Percentiles rank a stretch among this genome's conserved stretches.
Conservation (phyloP, 2,113 vertebrate species). For the Crypturellus undulatus region DNA sequence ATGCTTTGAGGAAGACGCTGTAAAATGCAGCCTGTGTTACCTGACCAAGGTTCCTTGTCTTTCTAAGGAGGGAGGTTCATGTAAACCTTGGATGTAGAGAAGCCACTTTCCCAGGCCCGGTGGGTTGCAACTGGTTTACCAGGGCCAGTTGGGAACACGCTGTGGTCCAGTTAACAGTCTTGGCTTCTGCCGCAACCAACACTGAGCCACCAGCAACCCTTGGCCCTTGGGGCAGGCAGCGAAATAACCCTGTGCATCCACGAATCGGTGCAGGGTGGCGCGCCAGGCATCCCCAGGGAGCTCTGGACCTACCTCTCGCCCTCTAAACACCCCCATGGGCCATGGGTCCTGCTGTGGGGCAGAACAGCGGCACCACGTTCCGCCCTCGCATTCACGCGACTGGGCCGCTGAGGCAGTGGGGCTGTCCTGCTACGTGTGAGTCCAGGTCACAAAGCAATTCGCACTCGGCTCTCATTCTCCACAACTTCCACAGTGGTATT, state of each 20-base stretch:
- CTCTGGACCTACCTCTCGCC: neutral
- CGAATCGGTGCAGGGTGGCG: conserved; percentile 34
- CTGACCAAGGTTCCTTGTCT: neutral
- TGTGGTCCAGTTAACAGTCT: neutral
- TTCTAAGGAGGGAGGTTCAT: neutral
- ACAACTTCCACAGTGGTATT: neutral
- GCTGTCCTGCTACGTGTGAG: neutral
- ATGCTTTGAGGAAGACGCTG: neutral
- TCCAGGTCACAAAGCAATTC: conserved; percentile 42
- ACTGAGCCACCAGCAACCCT: neutral
- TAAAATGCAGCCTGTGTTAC: neutral
- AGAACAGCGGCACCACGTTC: conserved; percentile 24
- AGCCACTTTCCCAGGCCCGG: neutral
- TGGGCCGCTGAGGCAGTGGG: no score
- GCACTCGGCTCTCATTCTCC: neutral
- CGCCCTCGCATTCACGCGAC: neutral
- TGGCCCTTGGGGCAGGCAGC: neutral
- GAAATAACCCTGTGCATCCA: neutral
- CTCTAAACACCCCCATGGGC: neutral
- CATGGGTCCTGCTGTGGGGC: neutral
- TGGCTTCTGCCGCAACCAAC: neutral
- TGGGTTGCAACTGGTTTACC: fast-evolving
- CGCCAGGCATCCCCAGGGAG: neutral
- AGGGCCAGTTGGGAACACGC: neutral
- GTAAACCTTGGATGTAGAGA: neutral